A percentile compares a stretch with the other conserved stretches of the same genome.
These are phyloP conservation scores for Parauchenoglanis punctatus DNA, from an alignment of 2,797 vertebrate species.

Conservation along the genomic window DNA sequence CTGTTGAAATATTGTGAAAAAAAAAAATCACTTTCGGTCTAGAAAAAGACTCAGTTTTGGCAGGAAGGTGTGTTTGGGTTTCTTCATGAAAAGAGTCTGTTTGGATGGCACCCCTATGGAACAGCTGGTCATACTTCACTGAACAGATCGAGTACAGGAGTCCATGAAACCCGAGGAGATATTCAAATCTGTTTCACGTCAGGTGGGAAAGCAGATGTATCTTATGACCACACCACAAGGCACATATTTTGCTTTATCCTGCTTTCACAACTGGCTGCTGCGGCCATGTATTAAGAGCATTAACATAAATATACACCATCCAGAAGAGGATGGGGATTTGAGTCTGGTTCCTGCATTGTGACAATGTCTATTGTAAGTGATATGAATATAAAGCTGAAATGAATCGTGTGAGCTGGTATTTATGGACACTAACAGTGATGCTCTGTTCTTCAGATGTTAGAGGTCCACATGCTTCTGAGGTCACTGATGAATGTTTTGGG, in stretches of 20 bases:
- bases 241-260: neutral
- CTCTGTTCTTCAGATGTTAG: neutral
- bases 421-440: neutral
- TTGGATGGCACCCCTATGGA: conserved; percentile 5
- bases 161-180: conserved; percentile 13
- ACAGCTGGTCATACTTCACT: conserved; percentile 6
- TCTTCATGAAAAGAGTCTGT: neutral
- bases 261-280: neutral
- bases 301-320: neutral
- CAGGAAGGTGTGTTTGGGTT: conserved; percentile 4
- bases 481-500: neutral
- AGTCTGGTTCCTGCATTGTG: neutral
- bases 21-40: neutral
- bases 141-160: neutral
- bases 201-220: conserved; percentile 8
- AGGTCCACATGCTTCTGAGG: neutral
- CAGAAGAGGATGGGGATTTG: neutral
- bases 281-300: neutral
- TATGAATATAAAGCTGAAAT: neutral
- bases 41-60: neutral
- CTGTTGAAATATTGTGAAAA: neutral
- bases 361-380: neutral
- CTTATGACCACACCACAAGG: conserved; percentile 1
- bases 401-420: no score
- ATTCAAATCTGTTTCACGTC: conserved; percentile 3